Percentiles rank a stretch among this genome's conserved stretches.
Conservation (phyloP, 2,797 vertebrate genomes). For the Gambelia wislizenii region DNA sequence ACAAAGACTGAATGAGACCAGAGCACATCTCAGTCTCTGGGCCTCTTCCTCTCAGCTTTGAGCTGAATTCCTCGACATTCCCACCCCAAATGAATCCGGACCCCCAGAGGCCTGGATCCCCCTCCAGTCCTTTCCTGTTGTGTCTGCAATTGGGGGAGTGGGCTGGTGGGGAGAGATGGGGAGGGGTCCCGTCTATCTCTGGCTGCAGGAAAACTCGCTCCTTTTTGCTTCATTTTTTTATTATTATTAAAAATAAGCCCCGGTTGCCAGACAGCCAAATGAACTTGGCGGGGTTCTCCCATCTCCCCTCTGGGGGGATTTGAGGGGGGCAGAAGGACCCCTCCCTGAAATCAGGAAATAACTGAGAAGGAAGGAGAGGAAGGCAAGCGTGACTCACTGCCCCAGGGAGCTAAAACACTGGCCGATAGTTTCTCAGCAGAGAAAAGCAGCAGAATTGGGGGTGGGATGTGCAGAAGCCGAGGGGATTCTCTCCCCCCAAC, state of each 20-base stretch:
- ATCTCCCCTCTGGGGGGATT: background rate
- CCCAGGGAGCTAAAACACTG: background rate
- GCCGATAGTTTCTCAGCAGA: background rate
- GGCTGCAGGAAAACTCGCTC: no score
- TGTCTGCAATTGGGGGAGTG: no score
- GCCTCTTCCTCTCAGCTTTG: background rate
- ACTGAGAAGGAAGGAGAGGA: background rate
- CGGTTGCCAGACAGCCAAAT: background rate
- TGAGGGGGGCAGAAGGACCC: background rate
- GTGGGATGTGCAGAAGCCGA: no score
- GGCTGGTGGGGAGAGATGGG: background rate
- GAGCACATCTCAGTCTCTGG: no score
- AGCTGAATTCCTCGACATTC: no score
- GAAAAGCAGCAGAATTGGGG: background rate
- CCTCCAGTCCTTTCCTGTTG: constrained; percentile 7
- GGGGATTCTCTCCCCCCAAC: no score
- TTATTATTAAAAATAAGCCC: background rate
- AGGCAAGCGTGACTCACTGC: background rate
- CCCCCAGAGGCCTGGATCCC: background rate
- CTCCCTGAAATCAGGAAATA: background rate
- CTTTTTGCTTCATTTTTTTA: background rate
- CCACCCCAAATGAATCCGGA: background rate
- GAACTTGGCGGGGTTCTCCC: background rate
- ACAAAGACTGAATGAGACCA: background rate
- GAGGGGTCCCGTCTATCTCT: background rate